Evolutionary conservation across 2,113 vertebrate species (phyloP).

Genomic region (Xyliphius kryptos): DNA sequence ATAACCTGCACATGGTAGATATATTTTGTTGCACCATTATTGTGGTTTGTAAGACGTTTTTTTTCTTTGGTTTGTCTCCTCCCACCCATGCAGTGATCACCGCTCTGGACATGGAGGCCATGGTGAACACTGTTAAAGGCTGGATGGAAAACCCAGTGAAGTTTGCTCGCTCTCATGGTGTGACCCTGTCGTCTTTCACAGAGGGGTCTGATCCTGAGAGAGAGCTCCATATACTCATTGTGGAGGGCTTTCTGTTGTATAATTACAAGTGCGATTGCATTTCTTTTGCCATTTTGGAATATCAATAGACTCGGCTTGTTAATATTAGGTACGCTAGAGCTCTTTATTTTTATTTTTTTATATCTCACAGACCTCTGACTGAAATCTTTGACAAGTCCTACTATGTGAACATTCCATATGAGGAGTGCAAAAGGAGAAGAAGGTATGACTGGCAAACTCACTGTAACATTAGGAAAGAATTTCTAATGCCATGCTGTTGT

Average conservation of each 20-base stretch:
- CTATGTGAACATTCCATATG: conserved; percentile 86
- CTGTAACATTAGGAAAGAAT: no score
- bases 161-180: conserved; percentile 70
- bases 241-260: conserved; percentile 93
- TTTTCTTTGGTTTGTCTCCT: conserved; percentile 43
- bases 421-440: conserved; percentile 86
- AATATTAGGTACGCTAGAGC: no score
- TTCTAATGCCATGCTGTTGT: no score
- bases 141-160: conserved; percentile 74
- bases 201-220: conserved; percentile 51
- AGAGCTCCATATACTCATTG: conserved; percentile 78
- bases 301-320: neutral
- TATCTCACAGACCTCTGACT: conserved; percentile 71
- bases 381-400: conserved; percentile 79
- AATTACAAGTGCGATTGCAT: conserved; percentile 69
- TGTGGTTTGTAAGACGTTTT: conserved; percentile 39
- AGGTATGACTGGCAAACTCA: no score
- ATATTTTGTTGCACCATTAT: neutral
- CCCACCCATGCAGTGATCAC: conserved; percentile 66
- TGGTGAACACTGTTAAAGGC: conserved; percentile 67
- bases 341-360: no score
- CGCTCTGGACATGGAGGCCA: no score
- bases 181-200: conserved; percentile 53
- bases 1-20: no score
- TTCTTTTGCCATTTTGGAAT: neutral